Percentiles rank a stretch among this genome's conserved stretches.
phyloP scores from a whole-genome alignment of 1,140 invertebrate genomes.

The Papilio polyxenes region DNA sequence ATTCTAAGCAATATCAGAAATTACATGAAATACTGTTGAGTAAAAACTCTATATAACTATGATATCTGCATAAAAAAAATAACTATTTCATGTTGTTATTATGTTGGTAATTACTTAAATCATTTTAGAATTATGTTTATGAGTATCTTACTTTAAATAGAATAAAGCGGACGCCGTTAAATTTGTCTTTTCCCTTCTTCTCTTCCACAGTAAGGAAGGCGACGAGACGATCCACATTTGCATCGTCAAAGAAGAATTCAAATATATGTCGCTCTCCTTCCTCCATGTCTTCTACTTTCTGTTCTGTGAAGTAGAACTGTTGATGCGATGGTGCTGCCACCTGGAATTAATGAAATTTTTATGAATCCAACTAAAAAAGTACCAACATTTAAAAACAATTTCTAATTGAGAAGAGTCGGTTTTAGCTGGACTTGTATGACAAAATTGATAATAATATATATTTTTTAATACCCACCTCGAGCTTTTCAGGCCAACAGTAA shows the following conservation, averaged over 20 bases:
- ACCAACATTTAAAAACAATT: neutral
- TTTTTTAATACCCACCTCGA: slow-evolving; percentile 75
- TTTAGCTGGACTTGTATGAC: too few relatives aligned
- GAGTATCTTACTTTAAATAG: slow-evolving; percentile 85
- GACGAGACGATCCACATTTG: slow-evolving; percentile 88
- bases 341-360: slow-evolving; percentile 42
- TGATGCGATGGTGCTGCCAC: slow-evolving; percentile 63
- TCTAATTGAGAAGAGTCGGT: too few relatives aligned
- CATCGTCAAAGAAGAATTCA: slow-evolving; percentile 85
- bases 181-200: slow-evolving; percentile 92
- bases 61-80: too few relatives aligned
- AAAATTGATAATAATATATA: too few relatives aligned
- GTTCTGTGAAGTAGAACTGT: slow-evolving; percentile 57
- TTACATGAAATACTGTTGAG: too few relatives aligned
- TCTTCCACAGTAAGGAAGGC: slow-evolving; percentile 91
- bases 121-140: too few relatives aligned
- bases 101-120: too few relatives aligned
- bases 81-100: too few relatives aligned
- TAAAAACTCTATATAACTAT: too few relatives aligned
- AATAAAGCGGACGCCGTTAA: slow-evolving; percentile 84
- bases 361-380: neutral
- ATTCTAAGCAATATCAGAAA: too few relatives aligned
- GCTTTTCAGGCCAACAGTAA: slow-evolving; percentile 89
- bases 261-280: slow-evolving; percentile 84
- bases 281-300: slow-evolving; percentile 75